Base-by-base conservation (phyloP, 1,140 invertebrate species). In the Drosophila dunni region DNA sequence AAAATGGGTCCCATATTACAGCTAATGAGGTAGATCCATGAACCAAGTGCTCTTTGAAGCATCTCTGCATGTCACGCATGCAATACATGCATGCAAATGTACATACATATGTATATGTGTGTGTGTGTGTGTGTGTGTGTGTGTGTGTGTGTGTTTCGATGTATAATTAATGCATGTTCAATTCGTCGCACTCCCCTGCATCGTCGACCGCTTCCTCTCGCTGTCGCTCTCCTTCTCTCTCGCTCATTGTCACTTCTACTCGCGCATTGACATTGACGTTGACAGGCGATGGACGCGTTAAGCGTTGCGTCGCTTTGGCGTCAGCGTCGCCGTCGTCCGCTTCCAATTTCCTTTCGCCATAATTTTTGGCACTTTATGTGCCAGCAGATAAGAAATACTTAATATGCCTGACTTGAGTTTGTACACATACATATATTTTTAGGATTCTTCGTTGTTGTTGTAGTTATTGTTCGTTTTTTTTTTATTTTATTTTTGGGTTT, bases 291-390 rank as follows among this genome's bases (percentile, higher is more conserved):
- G 17, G 5, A 40, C 13, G 48, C 33, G 44, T 20, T 33, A 13
- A 11, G 24, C 33, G 34, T 62, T 29, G 58, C 33, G 45, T 62
- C 40, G 40, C 40, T 33, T 56, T 29, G 24, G 24, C 24, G 24
- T 29, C 24, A 29, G 6, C 24, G 2, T 29, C 6, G 24, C 0
- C 24, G 24, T 29, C 33, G 51, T 46, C 48, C 57, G 57, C 20
- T 69, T 70, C 46, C 72, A 75, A 78, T 82, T 85, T 88, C 82
- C 82, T 88, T 65, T 85, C 73, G 82, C 83, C 82, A 85, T 85
- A 88, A 88, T 86, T 85, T 85, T 85, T 85, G 82, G 82, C 83
- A 86, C 79, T 86, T 86, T 88, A 86, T 86, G 76, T 75, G 58
- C 69, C 61, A 40, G 62, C 60, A 86, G 82, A 85, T 85, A 85